A percentile compares a stretch with the other conserved stretches of the same genome.
These are phyloP conservation scores for Muscidifurax raptorellus DNA, from an alignment of 1,140 invertebrate genomes.

Conservation along the genomic window DNA sequence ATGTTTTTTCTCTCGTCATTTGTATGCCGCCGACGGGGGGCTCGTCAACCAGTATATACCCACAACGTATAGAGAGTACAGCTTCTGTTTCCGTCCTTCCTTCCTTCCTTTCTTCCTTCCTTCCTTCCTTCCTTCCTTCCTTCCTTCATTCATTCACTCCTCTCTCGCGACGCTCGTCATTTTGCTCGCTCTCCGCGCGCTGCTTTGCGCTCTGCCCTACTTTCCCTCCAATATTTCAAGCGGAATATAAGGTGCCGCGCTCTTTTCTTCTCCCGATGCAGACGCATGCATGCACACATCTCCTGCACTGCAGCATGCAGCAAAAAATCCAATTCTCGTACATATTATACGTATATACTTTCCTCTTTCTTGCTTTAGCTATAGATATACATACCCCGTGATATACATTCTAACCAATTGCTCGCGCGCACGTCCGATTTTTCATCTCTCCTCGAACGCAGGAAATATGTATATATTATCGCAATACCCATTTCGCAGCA, in stretches of 20 bases:
- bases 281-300: too few relatives aligned
- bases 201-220: constrained; percentile 7
- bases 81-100: background rate
- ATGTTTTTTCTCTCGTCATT: constrained; percentile 3
- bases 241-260: background rate
- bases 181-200: background rate
- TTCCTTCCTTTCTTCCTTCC: background rate
- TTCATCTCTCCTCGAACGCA: too few relatives aligned
- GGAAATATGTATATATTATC: too few relatives aligned
- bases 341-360: background rate
- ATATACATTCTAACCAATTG: too few relatives aligned
- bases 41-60: background rate
- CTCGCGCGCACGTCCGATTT: too few relatives aligned
- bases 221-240: constrained; percentile 35
- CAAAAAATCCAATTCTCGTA: too few relatives aligned
- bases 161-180: background rate
- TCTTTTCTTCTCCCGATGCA: background rate
- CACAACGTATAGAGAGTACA: background rate
- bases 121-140: background rate
- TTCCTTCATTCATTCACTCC: too few relatives aligned
- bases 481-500: background rate
- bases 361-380: background rate
- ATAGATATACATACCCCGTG: too few relatives aligned
- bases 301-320: too few relatives aligned
- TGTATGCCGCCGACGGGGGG: background rate